phyloP scores from a whole-genome alignment of 2,797 vertebrate genomes.

The Oreortyx pictus region DNA sequence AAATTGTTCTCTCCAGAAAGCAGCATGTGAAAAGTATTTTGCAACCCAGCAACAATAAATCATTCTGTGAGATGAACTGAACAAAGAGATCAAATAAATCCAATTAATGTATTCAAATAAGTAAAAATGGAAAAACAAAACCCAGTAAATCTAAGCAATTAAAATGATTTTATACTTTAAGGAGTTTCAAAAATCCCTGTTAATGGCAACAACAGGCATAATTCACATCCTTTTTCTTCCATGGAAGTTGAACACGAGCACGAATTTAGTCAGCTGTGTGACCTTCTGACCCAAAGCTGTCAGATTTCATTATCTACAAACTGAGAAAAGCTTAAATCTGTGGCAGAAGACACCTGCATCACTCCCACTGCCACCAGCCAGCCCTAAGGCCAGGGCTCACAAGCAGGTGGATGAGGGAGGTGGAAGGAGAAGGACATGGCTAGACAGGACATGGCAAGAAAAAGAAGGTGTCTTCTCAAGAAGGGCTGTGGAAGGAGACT shows the following conservation, averaged over 20 bases:
- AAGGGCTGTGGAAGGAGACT: neutral
- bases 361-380: neutral
- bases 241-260: neutral
- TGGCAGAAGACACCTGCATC: neutral
- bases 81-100: neutral
- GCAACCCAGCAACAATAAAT: neutral
- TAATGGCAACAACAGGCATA: neutral
- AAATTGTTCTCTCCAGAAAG: neutral
- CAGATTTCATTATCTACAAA: neutral
- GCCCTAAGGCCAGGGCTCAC: neutral
- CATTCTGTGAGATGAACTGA: neutral
- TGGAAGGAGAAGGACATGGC: neutral
- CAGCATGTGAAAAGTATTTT: neutral
- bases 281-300: neutral
- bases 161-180: neutral
- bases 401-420: neutral
- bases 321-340: neutral
- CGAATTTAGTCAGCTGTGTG: neutral
- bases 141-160: neutral
- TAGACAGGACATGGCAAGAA: neutral
- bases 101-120: neutral
- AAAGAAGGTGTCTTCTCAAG: neutral
- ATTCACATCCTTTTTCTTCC: neutral
- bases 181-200: neutral
- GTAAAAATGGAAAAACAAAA: slow-evolving; percentile 12